phyloP scores from a whole-genome alignment of 1,140 invertebrate species.

The Drosophila funebris region DNA sequence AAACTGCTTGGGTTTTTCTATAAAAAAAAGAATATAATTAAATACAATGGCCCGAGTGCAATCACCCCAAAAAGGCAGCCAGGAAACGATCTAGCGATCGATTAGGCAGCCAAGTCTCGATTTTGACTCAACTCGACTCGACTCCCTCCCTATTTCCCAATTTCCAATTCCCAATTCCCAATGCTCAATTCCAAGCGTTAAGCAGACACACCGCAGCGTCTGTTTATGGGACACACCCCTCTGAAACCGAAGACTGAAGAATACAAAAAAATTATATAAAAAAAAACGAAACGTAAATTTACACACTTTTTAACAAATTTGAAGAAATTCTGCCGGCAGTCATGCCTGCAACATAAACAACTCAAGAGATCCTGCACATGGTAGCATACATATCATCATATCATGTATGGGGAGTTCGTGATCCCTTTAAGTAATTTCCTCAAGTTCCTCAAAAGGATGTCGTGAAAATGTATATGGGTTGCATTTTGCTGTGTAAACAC shows the following conservation, averaged over 20 bases:
- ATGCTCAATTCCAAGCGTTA: conserved; percentile 43
- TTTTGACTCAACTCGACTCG: conserved; percentile 35
- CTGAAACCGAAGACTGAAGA: conserved; percentile 15
- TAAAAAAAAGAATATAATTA: conserved; percentile 50
- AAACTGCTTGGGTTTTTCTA: conserved; percentile 64
- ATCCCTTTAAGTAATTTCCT: conserved; percentile 81
- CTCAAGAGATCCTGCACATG: conserved; percentile 53
- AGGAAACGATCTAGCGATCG: conserved; percentile 65
- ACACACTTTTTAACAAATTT: conserved; percentile 82
- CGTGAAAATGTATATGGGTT: conserved; percentile 66
- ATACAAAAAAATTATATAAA: background rate
- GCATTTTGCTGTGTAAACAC: conserved; percentile 72
- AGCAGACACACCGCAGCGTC: conserved; percentile 51
- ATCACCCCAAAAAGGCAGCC: conserved; percentile 71
- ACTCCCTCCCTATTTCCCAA: conserved; percentile 6
- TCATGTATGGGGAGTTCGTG: conserved; percentile 58
- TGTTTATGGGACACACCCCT: conserved; percentile 76
- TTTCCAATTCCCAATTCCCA: background rate
- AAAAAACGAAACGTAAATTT: conserved; percentile 71
- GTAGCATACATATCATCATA: conserved; percentile 11
- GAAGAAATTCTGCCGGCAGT: conserved; percentile 71
- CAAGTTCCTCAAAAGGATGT: conserved; percentile 65
- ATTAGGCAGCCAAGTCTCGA: conserved; percentile 69
- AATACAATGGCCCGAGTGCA: conserved; percentile 63
- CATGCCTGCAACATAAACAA: conserved; percentile 80